phyloP scores from a whole-genome alignment of 2,113 vertebrate species.

The Ploceus nigricollis region DNA sequence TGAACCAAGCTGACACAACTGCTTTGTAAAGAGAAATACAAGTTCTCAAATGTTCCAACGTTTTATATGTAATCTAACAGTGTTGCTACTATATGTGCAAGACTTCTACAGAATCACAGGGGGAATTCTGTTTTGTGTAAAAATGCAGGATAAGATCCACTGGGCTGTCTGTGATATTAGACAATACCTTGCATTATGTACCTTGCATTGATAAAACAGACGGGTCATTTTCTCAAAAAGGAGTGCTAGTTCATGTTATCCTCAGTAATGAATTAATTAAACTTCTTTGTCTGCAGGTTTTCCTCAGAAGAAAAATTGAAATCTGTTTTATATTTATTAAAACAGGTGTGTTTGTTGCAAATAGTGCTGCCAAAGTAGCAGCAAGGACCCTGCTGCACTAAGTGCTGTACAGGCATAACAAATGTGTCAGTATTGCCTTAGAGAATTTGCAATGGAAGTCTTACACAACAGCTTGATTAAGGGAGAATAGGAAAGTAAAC shows the following conservation, averaged over 20 bases:
- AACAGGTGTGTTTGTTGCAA: neutral
- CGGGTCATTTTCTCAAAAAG: neutral
- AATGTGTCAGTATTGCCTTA: neutral
- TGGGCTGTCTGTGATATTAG: neutral
- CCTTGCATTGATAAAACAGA: neutral
- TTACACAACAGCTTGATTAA: neutral
- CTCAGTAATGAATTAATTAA: neutral
- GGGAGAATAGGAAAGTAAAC: neutral
- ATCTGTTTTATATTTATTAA: neutral
- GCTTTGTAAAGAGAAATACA: neutral
- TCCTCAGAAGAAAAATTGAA: neutral
- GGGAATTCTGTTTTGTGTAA: neutral
- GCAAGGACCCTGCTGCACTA: neutral
- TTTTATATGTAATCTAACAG: neutral
- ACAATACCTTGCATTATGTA: neutral
- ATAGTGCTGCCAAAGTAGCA: neutral
- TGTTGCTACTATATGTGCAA: neutral
- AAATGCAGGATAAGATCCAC: neutral
- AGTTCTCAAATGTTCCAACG: neutral
- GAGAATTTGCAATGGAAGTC: neutral
- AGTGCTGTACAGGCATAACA: neutral
- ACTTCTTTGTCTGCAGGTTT: neutral
- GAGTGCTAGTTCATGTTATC: neutral
- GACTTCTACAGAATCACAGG: neutral
- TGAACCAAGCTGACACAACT: neutral